Percentiles rank a stretch among this genome's conserved stretches.
These are phyloP conservation scores for Teinopalpus imperialis DNA, from an alignment of 2,888 invertebrate species.

Conservation along the genomic window DNA sequence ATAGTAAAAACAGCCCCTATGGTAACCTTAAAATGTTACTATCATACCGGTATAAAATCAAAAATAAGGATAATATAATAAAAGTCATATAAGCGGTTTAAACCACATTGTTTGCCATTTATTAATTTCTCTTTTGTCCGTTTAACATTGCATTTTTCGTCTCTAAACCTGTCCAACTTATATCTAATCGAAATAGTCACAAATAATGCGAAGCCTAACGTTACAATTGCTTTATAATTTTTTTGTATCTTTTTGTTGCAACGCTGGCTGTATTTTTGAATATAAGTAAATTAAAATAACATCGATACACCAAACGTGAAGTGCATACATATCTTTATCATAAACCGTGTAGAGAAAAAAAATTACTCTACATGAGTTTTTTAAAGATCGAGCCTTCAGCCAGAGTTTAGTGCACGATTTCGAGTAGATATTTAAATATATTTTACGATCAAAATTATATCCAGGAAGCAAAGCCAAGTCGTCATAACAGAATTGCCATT, in stretches of 20 bases:
- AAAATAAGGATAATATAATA: too few species aligned
- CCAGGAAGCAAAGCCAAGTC: slow-evolving; percentile 16
- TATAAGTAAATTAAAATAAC: slow-evolving; percentile 63
- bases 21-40: too few species aligned
- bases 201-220: slow-evolving; percentile 52
- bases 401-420: slow-evolving; percentile 4
- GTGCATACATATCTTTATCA: slow-evolving; percentile 38
- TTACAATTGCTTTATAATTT: slow-evolving; percentile 43
- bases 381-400: not conserved
- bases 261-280: slow-evolving; percentile 47
- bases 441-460: not conserved
- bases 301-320: slow-evolving; percentile 67
- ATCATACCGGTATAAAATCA: too few species aligned
- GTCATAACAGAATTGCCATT: slow-evolving; percentile 22
- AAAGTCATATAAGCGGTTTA: slow-evolving; percentile 39
- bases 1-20: too few species aligned
- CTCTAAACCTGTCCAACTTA: slow-evolving; percentile 48
- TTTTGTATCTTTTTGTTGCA: slow-evolving; percentile 55
- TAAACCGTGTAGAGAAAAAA: too few species aligned
- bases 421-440: too few species aligned
- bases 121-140: slow-evolving; percentile 54
- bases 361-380: slow-evolving; percentile 3
- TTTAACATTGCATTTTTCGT: slow-evolving; percentile 56
- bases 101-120: slow-evolving; percentile 55
- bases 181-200: slow-evolving; percentile 63